Percentiles rank a stretch among this genome's conserved stretches.
These are phyloP conservation scores for Spodoptera frugiperda DNA, from an alignment of 1,140 invertebrate species.

Conservation along the genomic window DNA sequence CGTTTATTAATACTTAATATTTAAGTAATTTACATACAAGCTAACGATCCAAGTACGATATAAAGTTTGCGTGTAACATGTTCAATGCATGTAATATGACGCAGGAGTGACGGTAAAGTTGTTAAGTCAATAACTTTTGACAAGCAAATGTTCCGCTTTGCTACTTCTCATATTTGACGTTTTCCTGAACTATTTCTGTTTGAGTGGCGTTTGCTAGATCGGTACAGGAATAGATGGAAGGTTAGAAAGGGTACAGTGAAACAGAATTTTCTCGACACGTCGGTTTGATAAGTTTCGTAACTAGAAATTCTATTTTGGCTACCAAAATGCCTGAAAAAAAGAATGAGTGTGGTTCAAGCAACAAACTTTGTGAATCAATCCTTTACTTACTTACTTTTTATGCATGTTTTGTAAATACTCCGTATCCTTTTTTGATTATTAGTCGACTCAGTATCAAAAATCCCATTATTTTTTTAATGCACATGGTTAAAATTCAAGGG, in stretches of 20 bases:
- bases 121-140: conserved; percentile 21
- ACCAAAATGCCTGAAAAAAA: too few species aligned
- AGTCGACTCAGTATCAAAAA: background rate
- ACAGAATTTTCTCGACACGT: too few species aligned
- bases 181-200: conserved; percentile 3
- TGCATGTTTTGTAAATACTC: too few species aligned
- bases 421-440: background rate
- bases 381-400: too few species aligned
- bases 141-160: background rate
- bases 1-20: too few species aligned
- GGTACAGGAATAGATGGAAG: too few species aligned
- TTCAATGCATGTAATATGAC: conserved; percentile 1
- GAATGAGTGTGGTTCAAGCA: too few species aligned
- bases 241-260: too few species aligned
- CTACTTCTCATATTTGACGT: background rate
- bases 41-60: background rate
- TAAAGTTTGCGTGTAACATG: background rate
- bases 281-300: too few species aligned
- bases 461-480: conserved; percentile 2
- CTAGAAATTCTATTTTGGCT: too few species aligned
- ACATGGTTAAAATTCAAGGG: conserved; percentile 38
- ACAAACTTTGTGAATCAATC: too few species aligned
- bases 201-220: background rate
- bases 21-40: too few species aligned
- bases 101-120: conserved; percentile 23